These are phyloP conservation scores for Leptopilina drosophilae DNA, from an alignment of 2,888 invertebrate species.

Conservation along the genomic window DNA sequence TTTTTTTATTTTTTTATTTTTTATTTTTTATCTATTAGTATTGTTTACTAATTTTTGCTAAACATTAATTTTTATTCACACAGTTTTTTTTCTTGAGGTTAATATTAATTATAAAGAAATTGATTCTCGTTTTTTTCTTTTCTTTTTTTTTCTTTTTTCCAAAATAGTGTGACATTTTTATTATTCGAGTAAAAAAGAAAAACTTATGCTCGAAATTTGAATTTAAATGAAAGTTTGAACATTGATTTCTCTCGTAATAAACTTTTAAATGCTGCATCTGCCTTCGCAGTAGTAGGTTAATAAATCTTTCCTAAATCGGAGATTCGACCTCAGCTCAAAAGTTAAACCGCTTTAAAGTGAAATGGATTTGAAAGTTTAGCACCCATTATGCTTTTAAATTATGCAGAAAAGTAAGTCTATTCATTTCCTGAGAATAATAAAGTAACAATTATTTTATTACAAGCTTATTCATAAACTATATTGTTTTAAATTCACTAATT, in stretches of 20 bases:
- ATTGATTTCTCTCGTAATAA: background rate
- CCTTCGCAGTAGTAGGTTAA: constrained; percentile 13
- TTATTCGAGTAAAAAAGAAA: too few species aligned
- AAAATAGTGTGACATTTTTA: too few species aligned
- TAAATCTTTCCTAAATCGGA: constrained; percentile 15
- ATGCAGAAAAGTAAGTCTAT: constrained; percentile 25
- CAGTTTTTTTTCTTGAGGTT: too few species aligned
- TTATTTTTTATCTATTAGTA: too few species aligned
- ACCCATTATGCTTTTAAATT: constrained; percentile 15
- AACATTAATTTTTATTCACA: too few species aligned
- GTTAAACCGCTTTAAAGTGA: constrained; percentile 12
- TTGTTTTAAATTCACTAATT: background rate
- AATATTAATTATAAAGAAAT: too few species aligned
- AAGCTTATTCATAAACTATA: background rate
- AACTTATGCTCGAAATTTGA: too few species aligned
- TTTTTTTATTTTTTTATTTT: too few species aligned
- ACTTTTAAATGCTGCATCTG: constrained; percentile 28
- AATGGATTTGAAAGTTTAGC: constrained; percentile 35
- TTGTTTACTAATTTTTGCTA: too few species aligned
- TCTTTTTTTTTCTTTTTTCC: too few species aligned
- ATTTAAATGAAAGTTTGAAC: background rate
- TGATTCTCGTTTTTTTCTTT: too few species aligned
- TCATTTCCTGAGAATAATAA: constrained; percentile 19
- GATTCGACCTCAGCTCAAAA: constrained; percentile 38
- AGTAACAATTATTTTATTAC: constrained; percentile 10